phyloP scores from a whole-genome alignment of 1,140 invertebrate species.

The Tenebrio molitor region DNA sequence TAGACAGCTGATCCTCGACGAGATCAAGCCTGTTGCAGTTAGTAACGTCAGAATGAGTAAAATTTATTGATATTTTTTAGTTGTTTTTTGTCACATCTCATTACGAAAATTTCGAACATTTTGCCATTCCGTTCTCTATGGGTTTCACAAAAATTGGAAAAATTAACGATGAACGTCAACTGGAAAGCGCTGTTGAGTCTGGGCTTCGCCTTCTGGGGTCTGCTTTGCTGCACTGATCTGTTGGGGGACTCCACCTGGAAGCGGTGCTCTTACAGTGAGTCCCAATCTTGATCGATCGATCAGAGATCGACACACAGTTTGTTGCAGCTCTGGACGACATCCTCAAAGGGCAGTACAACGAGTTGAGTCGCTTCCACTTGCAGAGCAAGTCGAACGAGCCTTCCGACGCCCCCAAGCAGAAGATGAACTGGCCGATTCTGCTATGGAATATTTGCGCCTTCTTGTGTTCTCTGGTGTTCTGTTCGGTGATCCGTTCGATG shows the following conservation, averaged over 20 bases:
- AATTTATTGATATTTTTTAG: constrained; percentile 17
- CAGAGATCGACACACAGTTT: no score
- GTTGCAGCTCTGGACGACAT: constrained; percentile 1
- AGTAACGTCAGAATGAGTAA: no score
- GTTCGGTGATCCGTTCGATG: constrained; percentile 12
- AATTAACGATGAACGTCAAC: background rate
- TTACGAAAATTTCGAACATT: constrained; percentile 1
- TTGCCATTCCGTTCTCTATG: background rate
- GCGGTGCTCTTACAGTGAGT: background rate
- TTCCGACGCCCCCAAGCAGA: background rate
- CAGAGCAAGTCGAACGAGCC: background rate
- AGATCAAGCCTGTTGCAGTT: constrained; percentile 15
- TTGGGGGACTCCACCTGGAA: constrained; percentile 1
- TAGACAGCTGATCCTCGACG: background rate
- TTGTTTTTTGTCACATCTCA: constrained; percentile 25
- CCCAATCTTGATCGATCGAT: no score
- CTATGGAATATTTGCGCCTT: constrained; percentile 14
- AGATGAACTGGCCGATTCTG: constrained; percentile 14
- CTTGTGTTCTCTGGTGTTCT: constrained; percentile 14
- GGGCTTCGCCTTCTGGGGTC: constrained; percentile 2
- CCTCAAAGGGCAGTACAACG: background rate
- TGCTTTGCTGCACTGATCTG: constrained; percentile 3
- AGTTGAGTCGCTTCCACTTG: background rate
- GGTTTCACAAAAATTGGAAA: background rate
- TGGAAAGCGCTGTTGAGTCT: constrained; percentile 22